A percentile compares a stretch with the other conserved stretches of the same genome.
These are phyloP conservation scores for Melanotaenia duboulayi DNA, from an alignment of 2,113 vertebrate genomes.

Conservation along the genomic window DNA sequence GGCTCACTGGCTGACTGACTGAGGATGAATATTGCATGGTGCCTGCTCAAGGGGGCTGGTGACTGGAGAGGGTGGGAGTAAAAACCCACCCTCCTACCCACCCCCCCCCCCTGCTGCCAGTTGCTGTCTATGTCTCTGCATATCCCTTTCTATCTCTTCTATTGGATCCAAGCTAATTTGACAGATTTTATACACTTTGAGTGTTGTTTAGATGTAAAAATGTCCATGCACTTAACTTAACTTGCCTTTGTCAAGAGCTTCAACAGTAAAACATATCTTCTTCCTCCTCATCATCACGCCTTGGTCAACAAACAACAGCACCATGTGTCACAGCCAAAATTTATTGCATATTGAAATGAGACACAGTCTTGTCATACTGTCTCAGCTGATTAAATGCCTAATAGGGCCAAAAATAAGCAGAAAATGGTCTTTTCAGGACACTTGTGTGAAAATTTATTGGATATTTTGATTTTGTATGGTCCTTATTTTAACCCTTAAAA, in stretches of 20 bases:
- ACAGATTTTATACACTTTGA: constrained; percentile 6
- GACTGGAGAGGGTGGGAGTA: constrained; percentile 63
- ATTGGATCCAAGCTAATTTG: constrained; percentile 28
- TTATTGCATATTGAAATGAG: neutral
- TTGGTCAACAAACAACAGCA: neutral
- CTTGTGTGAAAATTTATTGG: too few species aligned
- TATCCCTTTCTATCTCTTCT: constrained; percentile 41
- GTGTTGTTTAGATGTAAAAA: constrained; percentile 9
- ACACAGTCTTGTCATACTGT: neutral
- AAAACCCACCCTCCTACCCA: constrained; percentile 3
- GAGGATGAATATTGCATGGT: constrained; percentile 78
- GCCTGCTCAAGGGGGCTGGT: constrained; percentile 68
- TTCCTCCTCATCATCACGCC: neutral
- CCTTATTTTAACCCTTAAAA: neutral
- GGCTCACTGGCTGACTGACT: constrained; percentile 71
- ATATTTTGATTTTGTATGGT: neutral
- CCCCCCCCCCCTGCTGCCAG: constrained; percentile 41
- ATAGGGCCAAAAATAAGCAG: neutral
- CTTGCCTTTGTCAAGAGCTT: neutral
- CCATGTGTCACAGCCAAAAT: neutral
- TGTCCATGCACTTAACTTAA: neutral
- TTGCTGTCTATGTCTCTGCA: constrained; percentile 50
- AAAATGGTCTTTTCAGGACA: neutral
- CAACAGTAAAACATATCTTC: neutral
- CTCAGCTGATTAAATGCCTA: neutral